phyloP scores from a whole-genome alignment of 1,140 invertebrate species.

The Phymorhynchus buccinoides region DNA sequence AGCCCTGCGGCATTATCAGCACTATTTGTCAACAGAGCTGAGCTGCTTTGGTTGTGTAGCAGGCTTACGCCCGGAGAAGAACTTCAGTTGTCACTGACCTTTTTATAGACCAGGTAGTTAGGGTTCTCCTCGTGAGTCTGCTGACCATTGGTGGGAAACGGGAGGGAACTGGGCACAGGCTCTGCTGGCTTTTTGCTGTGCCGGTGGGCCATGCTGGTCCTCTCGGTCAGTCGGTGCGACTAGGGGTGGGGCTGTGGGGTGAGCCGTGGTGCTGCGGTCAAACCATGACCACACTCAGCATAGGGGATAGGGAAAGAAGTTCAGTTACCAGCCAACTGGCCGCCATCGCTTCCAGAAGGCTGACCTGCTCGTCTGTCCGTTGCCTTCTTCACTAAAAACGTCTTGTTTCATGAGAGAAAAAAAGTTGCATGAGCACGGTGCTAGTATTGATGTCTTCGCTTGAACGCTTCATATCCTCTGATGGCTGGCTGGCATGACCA shows the following conservation, averaged over 20 bases:
- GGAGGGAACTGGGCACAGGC: conserved; percentile 55
- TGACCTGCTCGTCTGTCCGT: neutral
- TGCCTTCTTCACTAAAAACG: neutral
- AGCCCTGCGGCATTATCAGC: too few species aligned
- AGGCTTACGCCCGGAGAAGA: too few species aligned
- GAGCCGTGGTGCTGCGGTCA: neutral
- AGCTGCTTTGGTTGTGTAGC: too few species aligned
- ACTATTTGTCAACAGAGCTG: too few species aligned
- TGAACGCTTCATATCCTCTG: neutral
- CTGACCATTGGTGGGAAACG: conserved; percentile 64
- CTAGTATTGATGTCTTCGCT: too few species aligned
- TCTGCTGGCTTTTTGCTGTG: conserved; percentile 55
- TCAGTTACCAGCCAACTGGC: neutral
- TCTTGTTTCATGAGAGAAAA: too few species aligned
- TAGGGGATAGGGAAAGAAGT: neutral
- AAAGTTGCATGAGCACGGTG: too few species aligned
- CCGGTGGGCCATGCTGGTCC: conserved; percentile 48
- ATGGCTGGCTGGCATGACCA: conserved; percentile 34
- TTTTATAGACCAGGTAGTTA: conserved; percentile 63
- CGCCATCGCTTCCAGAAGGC: neutral
- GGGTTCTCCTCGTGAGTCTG: conserved; percentile 62
- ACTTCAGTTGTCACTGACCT: conserved; percentile 62
- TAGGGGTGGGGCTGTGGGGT: too few species aligned
- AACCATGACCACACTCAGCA: neutral
- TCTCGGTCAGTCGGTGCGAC: neutral